Percentiles rank a stretch among this genome's conserved stretches.
phyloP scores from a whole-genome alignment of 1,140 invertebrate species.

The Tribolium castaneum region DNA sequence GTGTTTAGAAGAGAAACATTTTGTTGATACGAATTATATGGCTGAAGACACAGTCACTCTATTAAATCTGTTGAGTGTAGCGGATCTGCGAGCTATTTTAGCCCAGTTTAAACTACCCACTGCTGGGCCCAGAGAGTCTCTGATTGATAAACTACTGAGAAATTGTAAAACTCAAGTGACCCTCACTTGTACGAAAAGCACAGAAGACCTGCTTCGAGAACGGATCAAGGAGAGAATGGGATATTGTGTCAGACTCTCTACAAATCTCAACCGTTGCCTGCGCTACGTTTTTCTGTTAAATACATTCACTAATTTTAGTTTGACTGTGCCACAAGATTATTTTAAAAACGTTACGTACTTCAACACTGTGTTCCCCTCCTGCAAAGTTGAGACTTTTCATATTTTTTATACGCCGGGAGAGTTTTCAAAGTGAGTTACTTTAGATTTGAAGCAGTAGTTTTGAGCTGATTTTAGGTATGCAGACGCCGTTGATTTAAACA shows the following conservation, averaged over 20 bases:
- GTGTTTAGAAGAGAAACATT: constrained; percentile 3
- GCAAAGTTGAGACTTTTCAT: not conserved
- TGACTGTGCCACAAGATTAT: not conserved
- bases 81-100: constrained; percentile 8
- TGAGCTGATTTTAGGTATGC: not conserved
- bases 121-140: not conserved
- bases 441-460: not conserved
- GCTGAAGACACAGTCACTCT: constrained; percentile 1
- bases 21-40: constrained; percentile 39
- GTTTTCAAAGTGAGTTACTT: not conserved
- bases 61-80: not conserved
- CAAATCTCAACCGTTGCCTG: not conserved
- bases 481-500: not conserved
- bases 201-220: constrained; percentile 13
- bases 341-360: constrained; percentile 1
- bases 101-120: constrained; percentile 18
- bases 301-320: not conserved
- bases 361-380: not conserved
- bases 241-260: constrained; percentile 29
- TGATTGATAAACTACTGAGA: constrained; percentile 16
- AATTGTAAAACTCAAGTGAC: constrained; percentile 29
- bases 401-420: constrained; percentile 9
- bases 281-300: not conserved
- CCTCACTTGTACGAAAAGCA: constrained; percentile 4
- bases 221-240: constrained; percentile 34